Percentiles rank a stretch among this genome's conserved stretches.
These are phyloP conservation scores for Apoda limacodes DNA, from an alignment of 2,888 invertebrate genomes.

Conservation along the genomic window DNA sequence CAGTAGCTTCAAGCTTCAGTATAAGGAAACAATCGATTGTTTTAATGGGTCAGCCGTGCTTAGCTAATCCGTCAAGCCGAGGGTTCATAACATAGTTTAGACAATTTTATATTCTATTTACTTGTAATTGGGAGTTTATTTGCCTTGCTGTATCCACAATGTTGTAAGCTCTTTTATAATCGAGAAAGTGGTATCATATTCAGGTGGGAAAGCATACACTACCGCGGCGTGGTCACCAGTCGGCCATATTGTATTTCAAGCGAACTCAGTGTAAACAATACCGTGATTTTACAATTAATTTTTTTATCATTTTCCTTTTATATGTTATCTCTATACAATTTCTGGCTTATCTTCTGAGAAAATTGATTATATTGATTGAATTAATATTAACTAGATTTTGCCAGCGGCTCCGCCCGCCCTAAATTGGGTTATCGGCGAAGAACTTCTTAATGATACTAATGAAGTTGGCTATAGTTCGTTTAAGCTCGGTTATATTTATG, in stretches of 20 bases:
- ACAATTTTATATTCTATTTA: slow-evolving; percentile 46
- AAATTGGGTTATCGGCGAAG: no score
- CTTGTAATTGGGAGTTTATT: slow-evolving; percentile 31
- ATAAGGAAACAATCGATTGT: slow-evolving; percentile 69
- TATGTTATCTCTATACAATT: no score
- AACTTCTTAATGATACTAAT: no score
- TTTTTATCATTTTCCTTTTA: no score
- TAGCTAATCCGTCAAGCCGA: slow-evolving; percentile 56
- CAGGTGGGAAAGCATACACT: slow-evolving; percentile 67
- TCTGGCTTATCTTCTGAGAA: no score
- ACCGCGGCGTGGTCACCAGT: slow-evolving; percentile 61
- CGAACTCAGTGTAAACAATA: slow-evolving; percentile 53
- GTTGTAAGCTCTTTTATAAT: slow-evolving; percentile 39
- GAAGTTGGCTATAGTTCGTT: no score
- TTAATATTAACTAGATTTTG: no score
- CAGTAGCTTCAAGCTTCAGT: slow-evolving; percentile 37
- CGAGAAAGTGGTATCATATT: slow-evolving; percentile 54
- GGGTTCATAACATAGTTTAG: slow-evolving; percentile 32
- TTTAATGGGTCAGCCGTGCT: slow-evolving; percentile 67
- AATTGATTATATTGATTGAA: no score
- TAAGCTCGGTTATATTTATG: no score
- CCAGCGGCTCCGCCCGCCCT: no score
- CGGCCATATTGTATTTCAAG: slow-evolving; percentile 58
- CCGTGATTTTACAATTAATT: slow-evolving; percentile 38
- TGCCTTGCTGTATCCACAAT: slow-evolving; percentile 25